Percentiles rank a stretch among this genome's conserved stretches.
Evolutionary conservation across 1,140 invertebrate genomes (phyloP).

Genomic region (Contarinia nasturtii): DNA sequence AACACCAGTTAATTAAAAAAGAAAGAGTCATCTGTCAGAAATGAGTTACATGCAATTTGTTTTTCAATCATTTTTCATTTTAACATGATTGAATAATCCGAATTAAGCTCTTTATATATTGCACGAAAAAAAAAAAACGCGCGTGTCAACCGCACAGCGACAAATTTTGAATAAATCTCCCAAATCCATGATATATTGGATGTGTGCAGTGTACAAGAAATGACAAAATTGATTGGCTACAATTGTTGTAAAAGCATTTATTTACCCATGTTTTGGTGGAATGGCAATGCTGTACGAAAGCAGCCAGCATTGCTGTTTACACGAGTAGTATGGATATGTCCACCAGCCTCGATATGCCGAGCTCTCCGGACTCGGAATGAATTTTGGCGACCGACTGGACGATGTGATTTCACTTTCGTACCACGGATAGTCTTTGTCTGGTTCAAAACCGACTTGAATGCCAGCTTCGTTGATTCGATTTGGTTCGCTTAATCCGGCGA

Average conservation of each 20-base stretch:
- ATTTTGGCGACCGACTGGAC: slow-evolving; percentile 41
- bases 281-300: slow-evolving; percentile 59
- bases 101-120: too few relatives aligned
- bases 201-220: neutral
- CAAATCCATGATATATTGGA: neutral
- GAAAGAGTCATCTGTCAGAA: too few relatives aligned
- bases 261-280: slow-evolving; percentile 36
- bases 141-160: neutral
- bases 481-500: slow-evolving; percentile 27
- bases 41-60: too few relatives aligned
- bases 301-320: slow-evolving; percentile 46
- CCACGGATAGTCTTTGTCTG: slow-evolving; percentile 33
- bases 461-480: slow-evolving; percentile 25
- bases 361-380: slow-evolving; percentile 42
- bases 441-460: slow-evolving; percentile 28
- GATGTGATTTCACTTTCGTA: slow-evolving; percentile 26
- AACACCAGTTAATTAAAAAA: too few relatives aligned
- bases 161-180: neutral
- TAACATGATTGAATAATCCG: too few relatives aligned
- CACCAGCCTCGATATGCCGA: slow-evolving; percentile 52
- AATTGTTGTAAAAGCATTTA: slow-evolving; percentile 4
- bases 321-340: slow-evolving; percentile 64
- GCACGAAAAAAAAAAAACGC: too few relatives aligned
- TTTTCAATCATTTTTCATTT: too few relatives aligned
- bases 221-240: neutral